These are phyloP conservation scores for Rutpela maculata DNA, from an alignment of 2,888 invertebrate genomes.

Conservation along the genomic window DNA sequence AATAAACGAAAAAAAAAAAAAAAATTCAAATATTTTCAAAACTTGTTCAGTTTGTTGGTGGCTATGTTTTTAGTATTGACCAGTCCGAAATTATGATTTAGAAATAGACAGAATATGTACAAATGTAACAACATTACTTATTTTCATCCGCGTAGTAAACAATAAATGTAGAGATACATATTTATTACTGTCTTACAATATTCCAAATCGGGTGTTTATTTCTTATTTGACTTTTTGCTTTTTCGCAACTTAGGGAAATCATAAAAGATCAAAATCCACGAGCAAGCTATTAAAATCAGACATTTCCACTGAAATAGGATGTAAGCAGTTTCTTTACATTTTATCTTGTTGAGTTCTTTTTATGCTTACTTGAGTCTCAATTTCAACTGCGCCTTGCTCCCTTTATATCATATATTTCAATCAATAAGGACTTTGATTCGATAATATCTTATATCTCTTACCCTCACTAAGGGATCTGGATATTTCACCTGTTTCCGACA, in stretches of 20 bases:
- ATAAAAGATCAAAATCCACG: neutral
- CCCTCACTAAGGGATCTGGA: neutral
- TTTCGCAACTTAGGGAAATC: neutral
- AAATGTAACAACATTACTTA: too few relatives aligned
- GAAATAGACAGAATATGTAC: too few relatives aligned
- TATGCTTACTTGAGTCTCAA: neutral
- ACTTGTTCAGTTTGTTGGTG: too few relatives aligned
- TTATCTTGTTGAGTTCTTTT: conserved; percentile 3
- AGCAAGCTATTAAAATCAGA: conserved; percentile 3
- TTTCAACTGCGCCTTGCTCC: neutral
- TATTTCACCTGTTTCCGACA: neutral
- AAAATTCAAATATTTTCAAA: too few relatives aligned
- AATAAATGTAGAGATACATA: neutral
- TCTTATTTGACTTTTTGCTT: neutral
- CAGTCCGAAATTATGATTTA: too few relatives aligned
- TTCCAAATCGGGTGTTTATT: neutral
- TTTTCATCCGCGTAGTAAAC: too few relatives aligned
- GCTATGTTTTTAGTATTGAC: too few relatives aligned
- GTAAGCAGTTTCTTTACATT: neutral
- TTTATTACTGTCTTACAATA: neutral
- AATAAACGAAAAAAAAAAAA: too few relatives aligned
- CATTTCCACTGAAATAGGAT: conserved; percentile 3
- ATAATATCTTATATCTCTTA: neutral
- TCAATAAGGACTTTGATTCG: neutral
- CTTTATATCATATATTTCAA: neutral